Conservation (phyloP, 1,140 invertebrate species). For the Acromyrmex echinatior region DNA sequence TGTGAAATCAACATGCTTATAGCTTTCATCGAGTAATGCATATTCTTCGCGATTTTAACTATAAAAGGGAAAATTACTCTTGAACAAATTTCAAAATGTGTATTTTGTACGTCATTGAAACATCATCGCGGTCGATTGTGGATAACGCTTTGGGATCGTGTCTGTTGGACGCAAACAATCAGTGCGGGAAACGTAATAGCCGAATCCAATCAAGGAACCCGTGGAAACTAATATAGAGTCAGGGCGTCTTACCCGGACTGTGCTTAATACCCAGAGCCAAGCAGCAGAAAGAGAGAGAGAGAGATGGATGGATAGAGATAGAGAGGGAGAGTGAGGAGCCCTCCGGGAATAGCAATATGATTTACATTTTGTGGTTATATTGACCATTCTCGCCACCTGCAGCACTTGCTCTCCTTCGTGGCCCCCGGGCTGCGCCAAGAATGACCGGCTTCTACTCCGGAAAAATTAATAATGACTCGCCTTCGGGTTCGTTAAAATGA, state of each 20-base stretch:
- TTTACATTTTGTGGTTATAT: conserved; percentile 87
- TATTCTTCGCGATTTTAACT: neutral
- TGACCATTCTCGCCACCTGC: conserved; percentile 86
- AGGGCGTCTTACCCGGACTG: conserved; percentile 72
- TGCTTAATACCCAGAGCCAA: conserved; percentile 75
- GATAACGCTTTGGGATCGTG: conserved; percentile 17
- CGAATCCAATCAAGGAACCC: conserved; percentile 81
- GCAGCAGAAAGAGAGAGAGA: neutral
- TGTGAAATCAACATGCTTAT: neutral
- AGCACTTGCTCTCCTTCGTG: conserved; percentile 78
- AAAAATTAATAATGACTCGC: conserved; percentile 83
- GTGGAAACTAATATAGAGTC: conserved; percentile 81
- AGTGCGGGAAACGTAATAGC: conserved; percentile 76
- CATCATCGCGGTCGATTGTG: conserved; percentile 44
- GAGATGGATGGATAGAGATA: conserved; percentile 34
- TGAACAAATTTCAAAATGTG: neutral
- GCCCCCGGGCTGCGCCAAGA: conserved; percentile 76
- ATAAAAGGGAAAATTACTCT: neutral
- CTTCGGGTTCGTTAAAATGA: conserved; percentile 64
- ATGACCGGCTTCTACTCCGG: conserved; percentile 81
- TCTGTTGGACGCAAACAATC: conserved; percentile 75
- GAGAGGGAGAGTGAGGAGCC: conserved; percentile 69
- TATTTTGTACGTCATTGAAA: conserved; percentile 14
- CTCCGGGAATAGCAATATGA: conserved; percentile 84
- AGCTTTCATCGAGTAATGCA: neutral